Evolutionary conservation across 2,797 vertebrate species (phyloP).

Genomic region (Uromys caudimaculatus): DNA sequence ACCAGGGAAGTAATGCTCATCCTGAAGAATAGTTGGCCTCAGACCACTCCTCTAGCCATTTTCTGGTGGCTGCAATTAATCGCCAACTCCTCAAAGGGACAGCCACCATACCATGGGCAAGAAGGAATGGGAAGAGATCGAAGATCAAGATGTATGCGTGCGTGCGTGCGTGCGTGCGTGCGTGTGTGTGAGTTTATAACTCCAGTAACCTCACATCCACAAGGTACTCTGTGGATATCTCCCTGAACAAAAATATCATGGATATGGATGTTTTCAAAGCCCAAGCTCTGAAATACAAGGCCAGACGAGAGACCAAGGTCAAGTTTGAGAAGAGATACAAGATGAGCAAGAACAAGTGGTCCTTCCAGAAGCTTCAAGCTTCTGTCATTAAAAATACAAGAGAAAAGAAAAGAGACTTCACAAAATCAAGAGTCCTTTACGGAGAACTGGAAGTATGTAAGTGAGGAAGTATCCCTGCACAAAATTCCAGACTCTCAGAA

Average conservation of each 20-base stretch:
- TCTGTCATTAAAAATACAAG: not conserved
- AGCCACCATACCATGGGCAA: not conserved
- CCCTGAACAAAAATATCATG: not conserved
- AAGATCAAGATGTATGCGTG: not conserved
- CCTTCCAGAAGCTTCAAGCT: not conserved
- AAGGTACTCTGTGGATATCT: not conserved
- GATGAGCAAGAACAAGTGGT: not conserved
- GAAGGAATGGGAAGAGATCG: not conserved
- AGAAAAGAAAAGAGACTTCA: not conserved
- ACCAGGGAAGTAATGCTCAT: not conserved
- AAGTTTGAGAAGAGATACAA: not conserved
- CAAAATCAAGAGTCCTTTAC: not conserved
- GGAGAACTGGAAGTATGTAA: not conserved
- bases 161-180: not conserved
- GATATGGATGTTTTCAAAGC: not conserved
- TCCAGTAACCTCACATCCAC: not conserved
- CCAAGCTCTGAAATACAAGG: not conserved
- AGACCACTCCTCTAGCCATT: too few species aligned
- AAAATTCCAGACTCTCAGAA: slow-evolving; percentile 76
- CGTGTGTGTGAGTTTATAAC: not conserved
- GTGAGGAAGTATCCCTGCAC: slow-evolving; percentile 67
- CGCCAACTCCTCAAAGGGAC: not conserved
- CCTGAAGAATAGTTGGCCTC: not conserved
- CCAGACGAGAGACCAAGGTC: not conserved
- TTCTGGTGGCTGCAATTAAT: not conserved